phyloP scores from a whole-genome alignment of 2,113 vertebrate genomes.

The Brachirus orientalis region DNA sequence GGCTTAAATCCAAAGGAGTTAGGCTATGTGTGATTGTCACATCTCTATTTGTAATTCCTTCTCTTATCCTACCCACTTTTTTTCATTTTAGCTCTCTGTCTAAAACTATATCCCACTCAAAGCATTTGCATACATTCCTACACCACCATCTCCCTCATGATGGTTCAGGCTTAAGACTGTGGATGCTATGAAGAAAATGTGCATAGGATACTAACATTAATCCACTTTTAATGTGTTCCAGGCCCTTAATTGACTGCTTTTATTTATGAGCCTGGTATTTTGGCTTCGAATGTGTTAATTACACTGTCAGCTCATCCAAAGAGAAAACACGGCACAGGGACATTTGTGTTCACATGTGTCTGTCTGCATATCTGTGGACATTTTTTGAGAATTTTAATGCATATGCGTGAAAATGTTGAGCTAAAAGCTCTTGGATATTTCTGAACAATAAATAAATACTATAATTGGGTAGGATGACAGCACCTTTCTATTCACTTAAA shows the following conservation, averaged over 20 bases:
- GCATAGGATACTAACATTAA: constrained; percentile 72
- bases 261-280: constrained; percentile 69
- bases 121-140: constrained; percentile 39
- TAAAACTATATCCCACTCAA: constrained; percentile 14
- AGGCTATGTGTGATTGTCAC: constrained; percentile 45
- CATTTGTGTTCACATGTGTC: constrained; percentile 10
- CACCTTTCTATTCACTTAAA: too few relatives aligned
- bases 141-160: constrained; percentile 48
- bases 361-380: neutral
- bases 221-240: constrained; percentile 65
- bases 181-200: constrained; percentile 62
- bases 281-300: constrained; percentile 77
- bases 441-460: too few relatives aligned
- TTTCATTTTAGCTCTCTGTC: constrained; percentile 19
- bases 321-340: constrained; percentile 23
- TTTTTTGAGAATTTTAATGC: neutral
- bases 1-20: constrained; percentile 33
- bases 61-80: neutral
- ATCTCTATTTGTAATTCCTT: constrained; percentile 22
- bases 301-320: constrained; percentile 48
- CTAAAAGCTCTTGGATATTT: too few relatives aligned
- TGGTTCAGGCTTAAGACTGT: constrained; percentile 39
- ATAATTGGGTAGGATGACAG: too few relatives aligned
- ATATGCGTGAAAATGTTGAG: constrained; percentile 2
- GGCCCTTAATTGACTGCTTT: constrained; percentile 64